These are phyloP conservation scores for Ochropacha duplaris DNA, from an alignment of 2,888 invertebrate genomes.

Conservation along the genomic window DNA sequence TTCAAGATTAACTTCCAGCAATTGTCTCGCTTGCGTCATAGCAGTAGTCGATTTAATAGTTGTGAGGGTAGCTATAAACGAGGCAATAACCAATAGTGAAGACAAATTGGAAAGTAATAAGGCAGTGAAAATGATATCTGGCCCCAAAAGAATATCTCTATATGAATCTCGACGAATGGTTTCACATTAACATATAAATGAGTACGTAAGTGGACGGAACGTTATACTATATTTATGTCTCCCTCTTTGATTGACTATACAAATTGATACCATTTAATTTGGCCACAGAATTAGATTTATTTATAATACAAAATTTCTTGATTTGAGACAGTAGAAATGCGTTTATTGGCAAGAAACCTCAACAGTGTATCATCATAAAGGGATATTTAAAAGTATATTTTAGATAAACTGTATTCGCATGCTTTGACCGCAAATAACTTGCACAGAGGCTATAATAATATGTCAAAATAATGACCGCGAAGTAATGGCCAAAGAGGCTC, in stretches of 20 bases:
- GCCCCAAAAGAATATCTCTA: conserved; percentile 71
- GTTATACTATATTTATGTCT: conserved; percentile 61
- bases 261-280: conserved; percentile 49
- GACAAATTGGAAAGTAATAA: conserved; percentile 83
- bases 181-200: conserved; percentile 81
- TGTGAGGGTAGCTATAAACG: conserved; percentile 61
- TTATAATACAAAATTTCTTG: background rate
- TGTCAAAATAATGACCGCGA: conserved; percentile 79
- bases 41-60: conserved; percentile 49
- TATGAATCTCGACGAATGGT: conserved; percentile 73
- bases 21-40: conserved; percentile 2
- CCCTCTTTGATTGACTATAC: conserved; percentile 54
- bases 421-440: conserved; percentile 77
- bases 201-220: conserved; percentile 77
- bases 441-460: conserved; percentile 68
- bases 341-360: conserved; percentile 46
- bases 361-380: conserved; percentile 59
- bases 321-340: background rate
- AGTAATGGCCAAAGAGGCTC: conserved; percentile 55
- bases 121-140: conserved; percentile 82
- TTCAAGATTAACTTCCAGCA: conserved; percentile 18
- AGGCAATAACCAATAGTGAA: conserved; percentile 75
- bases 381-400: conserved; percentile 70
- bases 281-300: conserved; percentile 23
- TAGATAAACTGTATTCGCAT: conserved; percentile 68